Conservation (phyloP, 2,797 vertebrate genomes). For the Artibeus jamaicensis region DNA sequence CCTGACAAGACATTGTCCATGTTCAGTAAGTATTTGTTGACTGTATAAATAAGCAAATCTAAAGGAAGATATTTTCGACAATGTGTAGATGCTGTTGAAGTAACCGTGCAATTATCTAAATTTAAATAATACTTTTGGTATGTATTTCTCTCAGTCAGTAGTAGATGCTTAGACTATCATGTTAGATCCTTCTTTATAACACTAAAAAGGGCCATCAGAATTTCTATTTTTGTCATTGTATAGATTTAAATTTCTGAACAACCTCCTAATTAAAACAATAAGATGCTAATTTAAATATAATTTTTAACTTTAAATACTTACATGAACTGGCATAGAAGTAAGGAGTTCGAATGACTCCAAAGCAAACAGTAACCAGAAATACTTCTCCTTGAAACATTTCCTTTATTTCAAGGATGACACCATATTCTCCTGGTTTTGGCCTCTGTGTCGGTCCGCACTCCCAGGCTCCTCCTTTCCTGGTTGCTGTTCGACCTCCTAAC, state of each 20-base stretch:
- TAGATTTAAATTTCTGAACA: conserved; percentile 11
- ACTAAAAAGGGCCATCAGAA: not conserved
- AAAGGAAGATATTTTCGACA: not conserved
- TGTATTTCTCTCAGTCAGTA: not conserved
- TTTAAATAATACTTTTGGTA: not conserved
- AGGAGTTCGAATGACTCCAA: not conserved
- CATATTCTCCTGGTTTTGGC: not conserved
- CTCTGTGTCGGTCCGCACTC: not conserved
- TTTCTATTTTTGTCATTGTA: not conserved
- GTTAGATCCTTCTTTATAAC: not conserved
- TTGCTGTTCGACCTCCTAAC: not conserved
- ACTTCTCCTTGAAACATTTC: not conserved
- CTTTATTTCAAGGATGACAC: not conserved
- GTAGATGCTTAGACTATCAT: not conserved
- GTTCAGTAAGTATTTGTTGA: not conserved
- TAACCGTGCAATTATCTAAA: conserved; percentile 9
- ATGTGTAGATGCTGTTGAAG: conserved; percentile 15
- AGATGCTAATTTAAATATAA: not conserved
- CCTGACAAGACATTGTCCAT: not conserved
- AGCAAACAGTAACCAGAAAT: not conserved
- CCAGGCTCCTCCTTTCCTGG: not conserved
- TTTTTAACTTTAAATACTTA: conserved; percentile 35
- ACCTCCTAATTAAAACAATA: not conserved
- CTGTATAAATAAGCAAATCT: conserved; percentile 30
- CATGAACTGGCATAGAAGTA: not conserved